Evolutionary conservation across 1,140 invertebrate species (phyloP), one percentile per base, ranked within the genome.

Genomic region (Heterodera schachtii): DNA sequence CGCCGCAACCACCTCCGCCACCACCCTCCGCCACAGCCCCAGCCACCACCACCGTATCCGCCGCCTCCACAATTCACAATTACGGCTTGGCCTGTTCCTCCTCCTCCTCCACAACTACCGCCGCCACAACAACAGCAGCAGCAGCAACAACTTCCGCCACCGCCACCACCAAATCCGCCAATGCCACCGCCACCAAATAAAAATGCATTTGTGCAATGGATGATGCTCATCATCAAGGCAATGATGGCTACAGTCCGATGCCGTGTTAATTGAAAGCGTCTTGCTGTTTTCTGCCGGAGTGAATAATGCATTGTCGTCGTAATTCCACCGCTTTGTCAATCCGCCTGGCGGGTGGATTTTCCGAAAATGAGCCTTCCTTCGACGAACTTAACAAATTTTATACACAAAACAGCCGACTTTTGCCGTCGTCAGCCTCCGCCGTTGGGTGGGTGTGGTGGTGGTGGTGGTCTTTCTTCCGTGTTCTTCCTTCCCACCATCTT

Each of bases 201-300:
- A 46, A 71, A 71, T 11, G 69, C 69, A 71, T 71, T 71, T 64
- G 57, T 64, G 19, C 69, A 71, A 71, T 41, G 44, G 5, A 71
- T 71, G n/a, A 64, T 64, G 57, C 57, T 19, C 13, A 64, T 19
- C 13, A 64, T 64, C 2, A 64, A 19, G 57, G 4, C 16, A 19
- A 64, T 19, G 16, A 64, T 64, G 57, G 19, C 16, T 19, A 64
- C 57, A 64, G 16, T 19, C 57, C 13, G 19, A 64, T 64, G 19
- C 69, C 69, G 69, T 7, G 31, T 41, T 41, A 41, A 16, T 6
- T 11, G 31, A 71, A 71, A 11, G 21, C 9, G 49, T 11, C 6
- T 0, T 11, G 11, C 21, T 11, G 31, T 16, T 41, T 46, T 64
- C 43, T 41, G 69, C 9, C 6, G 69, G 19, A 41, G 8, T 11